A percentile compares a stretch with the other conserved stretches of the same genome.
Evolutionary conservation across 2,888 invertebrate genomes (phyloP).

Genomic region (Zhuqinia jingwanae): DNA sequence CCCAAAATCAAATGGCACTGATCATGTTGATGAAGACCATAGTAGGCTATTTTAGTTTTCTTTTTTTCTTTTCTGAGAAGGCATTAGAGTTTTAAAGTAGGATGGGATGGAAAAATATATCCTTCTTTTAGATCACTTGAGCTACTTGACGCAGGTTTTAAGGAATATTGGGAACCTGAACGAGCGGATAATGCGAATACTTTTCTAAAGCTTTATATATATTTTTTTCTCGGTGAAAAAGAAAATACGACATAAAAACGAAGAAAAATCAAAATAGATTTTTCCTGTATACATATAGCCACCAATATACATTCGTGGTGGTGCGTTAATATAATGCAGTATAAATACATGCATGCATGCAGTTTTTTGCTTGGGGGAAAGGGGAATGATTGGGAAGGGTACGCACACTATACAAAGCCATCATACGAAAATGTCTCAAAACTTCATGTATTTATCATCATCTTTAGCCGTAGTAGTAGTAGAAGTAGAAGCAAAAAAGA

Average conservation of each 20-base stretch:
- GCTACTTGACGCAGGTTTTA: neutral
- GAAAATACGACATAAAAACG: neutral
- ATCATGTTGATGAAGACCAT: slow-evolving; percentile 1
- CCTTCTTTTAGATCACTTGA: slow-evolving; percentile 16
- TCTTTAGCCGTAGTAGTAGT: neutral
- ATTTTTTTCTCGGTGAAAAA: neutral
- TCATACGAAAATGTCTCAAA: neutral
- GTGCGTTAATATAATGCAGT: too few relatives aligned
- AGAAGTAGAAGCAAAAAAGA: neutral
- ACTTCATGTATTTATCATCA: slow-evolving; percentile 35
- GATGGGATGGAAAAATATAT: slow-evolving; percentile 6
- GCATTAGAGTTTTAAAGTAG: slow-evolving; percentile 43
- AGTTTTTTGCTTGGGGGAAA: neutral
- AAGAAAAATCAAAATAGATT: slow-evolving; percentile 8
- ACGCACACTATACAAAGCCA: neutral
- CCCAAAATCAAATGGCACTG: slow-evolving; percentile 5
- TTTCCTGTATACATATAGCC: too few relatives aligned
- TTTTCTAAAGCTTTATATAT: slow-evolving; percentile 34
- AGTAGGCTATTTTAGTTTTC: slow-evolving; percentile 1
- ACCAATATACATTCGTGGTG: too few relatives aligned
- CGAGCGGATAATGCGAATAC: slow-evolving; percentile 26
- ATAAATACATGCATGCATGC: slow-evolving; percentile 3
- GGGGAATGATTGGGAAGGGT: neutral
- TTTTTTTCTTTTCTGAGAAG: slow-evolving; percentile 7
- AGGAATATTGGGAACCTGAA: neutral